phyloP scores from a whole-genome alignment of 2,888 invertebrate genomes.

The Patella ulyssiponensis region DNA sequence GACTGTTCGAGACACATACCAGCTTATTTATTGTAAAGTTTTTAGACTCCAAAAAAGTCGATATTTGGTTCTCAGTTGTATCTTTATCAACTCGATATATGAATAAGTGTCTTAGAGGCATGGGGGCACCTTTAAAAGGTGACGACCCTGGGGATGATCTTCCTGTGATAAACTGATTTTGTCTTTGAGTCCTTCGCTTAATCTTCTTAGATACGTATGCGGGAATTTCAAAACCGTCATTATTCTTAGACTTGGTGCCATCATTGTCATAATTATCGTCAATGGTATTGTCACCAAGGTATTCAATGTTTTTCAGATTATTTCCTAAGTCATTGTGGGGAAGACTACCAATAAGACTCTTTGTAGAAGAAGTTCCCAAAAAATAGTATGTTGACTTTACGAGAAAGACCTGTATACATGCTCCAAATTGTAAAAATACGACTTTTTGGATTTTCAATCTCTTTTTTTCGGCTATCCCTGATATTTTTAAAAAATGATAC shows the following conservation, averaged over 20 bases:
- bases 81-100: background rate
- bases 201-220: background rate
- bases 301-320: background rate
- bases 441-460: no score
- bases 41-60: background rate
- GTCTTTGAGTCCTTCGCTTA: background rate
- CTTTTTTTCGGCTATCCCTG: no score
- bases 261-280: background rate
- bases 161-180: background rate
- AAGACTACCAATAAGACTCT: no score
- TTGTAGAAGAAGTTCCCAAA: no score
- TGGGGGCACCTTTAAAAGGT: background rate
- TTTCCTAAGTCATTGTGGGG: background rate
- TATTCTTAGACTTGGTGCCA: background rate
- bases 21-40: background rate
- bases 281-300: background rate
- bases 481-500: no score
- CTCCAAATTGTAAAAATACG: no score
- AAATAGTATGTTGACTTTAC: no score
- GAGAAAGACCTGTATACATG: no score
- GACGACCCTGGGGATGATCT: background rate
- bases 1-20: background rate
- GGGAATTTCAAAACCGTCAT: background rate
- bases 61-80: constrained; percentile 1
- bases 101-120: background rate